Evolutionary conservation across 2,888 invertebrate genomes (phyloP).

Genomic region (Drosophila dives): DNA sequence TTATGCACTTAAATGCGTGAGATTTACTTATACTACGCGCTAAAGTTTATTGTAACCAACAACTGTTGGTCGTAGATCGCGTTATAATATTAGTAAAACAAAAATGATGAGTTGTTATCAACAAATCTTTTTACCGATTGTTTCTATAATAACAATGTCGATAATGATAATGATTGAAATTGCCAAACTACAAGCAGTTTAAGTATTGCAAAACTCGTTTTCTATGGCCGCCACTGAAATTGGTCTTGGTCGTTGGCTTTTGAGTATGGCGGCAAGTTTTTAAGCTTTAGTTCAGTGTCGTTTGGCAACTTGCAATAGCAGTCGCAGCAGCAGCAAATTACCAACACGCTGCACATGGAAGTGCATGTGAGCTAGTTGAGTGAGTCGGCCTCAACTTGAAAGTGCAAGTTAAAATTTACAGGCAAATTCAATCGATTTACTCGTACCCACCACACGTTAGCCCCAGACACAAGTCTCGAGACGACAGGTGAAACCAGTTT

Average conservation of each 20-base stretch:
- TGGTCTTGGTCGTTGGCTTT: constrained; percentile 79
- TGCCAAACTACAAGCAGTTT: constrained; percentile 27
- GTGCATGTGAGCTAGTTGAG: constrained; percentile 22
- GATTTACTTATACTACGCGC: background rate
- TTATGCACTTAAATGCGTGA: constrained; percentile 19
- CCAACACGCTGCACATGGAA: constrained; percentile 9
- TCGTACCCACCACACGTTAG: constrained; percentile 14
- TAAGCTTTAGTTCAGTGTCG: constrained; percentile 32
- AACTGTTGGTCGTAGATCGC: background rate
- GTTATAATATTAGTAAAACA: background rate
- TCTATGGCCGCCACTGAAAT: constrained; percentile 63
- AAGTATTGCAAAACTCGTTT: constrained; percentile 64
- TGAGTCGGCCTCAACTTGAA: constrained; percentile 46
- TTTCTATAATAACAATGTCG: background rate
- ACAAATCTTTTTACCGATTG: background rate
- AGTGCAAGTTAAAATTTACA: constrained; percentile 70
- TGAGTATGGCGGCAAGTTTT: constrained; percentile 19
- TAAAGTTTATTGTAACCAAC: background rate
- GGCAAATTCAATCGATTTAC: constrained; percentile 74
- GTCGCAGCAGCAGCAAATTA: constrained; percentile 31
- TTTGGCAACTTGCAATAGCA: constrained; percentile 39
- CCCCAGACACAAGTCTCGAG: constrained; percentile 1
- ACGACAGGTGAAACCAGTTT: constrained; percentile 71
- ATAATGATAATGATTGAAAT: constrained; percentile 10
- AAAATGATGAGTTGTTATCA: background rate